Percentiles rank a stretch among this genome's conserved stretches.
Evolutionary conservation across 2,888 invertebrate species (phyloP).

Genomic region (Prenolepis imparis): DNA sequence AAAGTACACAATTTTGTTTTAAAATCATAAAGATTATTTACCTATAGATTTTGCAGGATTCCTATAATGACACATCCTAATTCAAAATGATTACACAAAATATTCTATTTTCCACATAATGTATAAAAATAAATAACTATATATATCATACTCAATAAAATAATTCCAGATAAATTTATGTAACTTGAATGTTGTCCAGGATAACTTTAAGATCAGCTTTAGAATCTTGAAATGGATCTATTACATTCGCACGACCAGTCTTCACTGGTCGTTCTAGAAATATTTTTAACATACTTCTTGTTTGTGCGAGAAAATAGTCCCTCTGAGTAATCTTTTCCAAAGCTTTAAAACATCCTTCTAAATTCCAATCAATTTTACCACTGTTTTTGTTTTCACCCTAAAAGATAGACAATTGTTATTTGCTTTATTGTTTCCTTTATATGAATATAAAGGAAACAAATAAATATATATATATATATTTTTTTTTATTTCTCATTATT

Average conservation of each 20-base stretch:
- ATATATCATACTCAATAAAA: constrained; percentile 46
- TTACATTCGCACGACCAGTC: constrained; percentile 72
- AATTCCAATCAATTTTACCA: constrained; percentile 88
- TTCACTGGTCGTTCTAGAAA: constrained; percentile 87
- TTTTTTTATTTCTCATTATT: constrained; percentile 6
- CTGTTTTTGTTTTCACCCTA: constrained; percentile 91
- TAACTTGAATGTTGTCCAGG: constrained; percentile 76
- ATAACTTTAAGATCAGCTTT: constrained; percentile 80
- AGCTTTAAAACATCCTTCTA: constrained; percentile 89
- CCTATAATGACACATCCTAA: constrained; percentile 3
- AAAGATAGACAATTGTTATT: constrained; percentile 71
- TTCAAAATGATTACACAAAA: constrained; percentile 56
- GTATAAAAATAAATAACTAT: constrained; percentile 68
- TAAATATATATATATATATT: too few species aligned
- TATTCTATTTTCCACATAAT: constrained; percentile 51
- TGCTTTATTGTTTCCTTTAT: constrained; percentile 13
- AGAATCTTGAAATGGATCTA: constrained; percentile 81
- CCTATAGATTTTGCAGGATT: constrained; percentile 42
- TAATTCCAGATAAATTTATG: constrained; percentile 69
- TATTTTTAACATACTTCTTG: constrained; percentile 87
- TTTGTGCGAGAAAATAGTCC: constrained; percentile 87
- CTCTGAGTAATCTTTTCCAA: constrained; percentile 87
- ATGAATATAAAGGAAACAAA: too few species aligned
- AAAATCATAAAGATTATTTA: constrained; percentile 29
- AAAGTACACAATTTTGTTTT: constrained; percentile 49